Conservation (phyloP, 2,797 vertebrate genomes). For the Hoplostethus atlanticus region DNA sequence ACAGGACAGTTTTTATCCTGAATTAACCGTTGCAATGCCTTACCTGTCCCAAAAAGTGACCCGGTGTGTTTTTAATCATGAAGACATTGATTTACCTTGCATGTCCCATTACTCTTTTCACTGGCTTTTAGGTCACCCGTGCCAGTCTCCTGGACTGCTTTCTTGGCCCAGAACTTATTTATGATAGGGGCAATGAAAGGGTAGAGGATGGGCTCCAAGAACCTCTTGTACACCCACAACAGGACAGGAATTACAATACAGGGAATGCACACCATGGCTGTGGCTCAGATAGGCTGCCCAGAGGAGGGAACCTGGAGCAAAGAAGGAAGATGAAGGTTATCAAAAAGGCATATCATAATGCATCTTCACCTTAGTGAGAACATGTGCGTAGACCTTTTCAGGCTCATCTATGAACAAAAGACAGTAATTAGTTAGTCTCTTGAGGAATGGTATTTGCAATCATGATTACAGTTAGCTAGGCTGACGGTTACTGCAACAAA, state of each 20-base stretch:
- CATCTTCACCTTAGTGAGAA: not conserved
- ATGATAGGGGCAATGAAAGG: conserved; percentile 91
- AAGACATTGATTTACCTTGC: conserved; percentile 68
- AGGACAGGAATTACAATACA: conserved; percentile 97
- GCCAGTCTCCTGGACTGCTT: conserved; percentile 75
- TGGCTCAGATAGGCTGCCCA: not conserved
- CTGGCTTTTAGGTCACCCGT: conserved; percentile 48
- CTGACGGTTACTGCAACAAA: too few relatives aligned
- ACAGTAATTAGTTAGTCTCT: too few relatives aligned
- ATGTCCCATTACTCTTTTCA: conserved; percentile 67
- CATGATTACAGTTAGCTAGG: too few relatives aligned
- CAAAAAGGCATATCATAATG: not conserved
- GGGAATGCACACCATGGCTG: conserved; percentile 95
- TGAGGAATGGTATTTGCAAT: too few relatives aligned
- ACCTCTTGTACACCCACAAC: conserved; percentile 97
- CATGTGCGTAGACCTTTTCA: not conserved
- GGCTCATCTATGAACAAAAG: not conserved
- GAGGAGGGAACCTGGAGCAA: conserved; percentile 28
- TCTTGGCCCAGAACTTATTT: conserved; percentile 87
- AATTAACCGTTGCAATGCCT: too few relatives aligned
- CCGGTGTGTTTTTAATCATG: not conserved
- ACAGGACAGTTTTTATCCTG: too few relatives aligned
- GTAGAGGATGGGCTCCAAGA: conserved; percentile 93
- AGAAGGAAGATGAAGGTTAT: conserved; percentile 3
- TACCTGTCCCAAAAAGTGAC: too few relatives aligned